phyloP scores from a whole-genome alignment of 2,113 vertebrate genomes.

The Corynorhinus townsendii region DNA sequence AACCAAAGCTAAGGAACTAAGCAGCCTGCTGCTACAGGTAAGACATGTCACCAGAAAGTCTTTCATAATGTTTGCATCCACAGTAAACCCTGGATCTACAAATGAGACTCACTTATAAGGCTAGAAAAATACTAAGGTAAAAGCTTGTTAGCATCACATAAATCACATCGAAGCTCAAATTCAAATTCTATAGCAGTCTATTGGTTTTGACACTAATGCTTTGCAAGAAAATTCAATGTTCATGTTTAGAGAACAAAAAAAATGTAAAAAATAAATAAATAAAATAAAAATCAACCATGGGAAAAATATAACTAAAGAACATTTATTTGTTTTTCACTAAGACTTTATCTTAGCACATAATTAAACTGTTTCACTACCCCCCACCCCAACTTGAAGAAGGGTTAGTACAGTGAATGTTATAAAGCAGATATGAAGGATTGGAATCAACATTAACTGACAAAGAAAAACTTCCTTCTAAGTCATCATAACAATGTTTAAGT shows the following conservation, averaged over 20 bases:
- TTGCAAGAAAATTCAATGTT: constrained; percentile 27
- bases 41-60: neutral
- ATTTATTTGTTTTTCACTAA: constrained; percentile 77
- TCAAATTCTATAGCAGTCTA: neutral
- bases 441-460: constrained; percentile 73
- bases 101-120: neutral
- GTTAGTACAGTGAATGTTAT: constrained; percentile 73
- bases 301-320: constrained; percentile 79
- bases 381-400: constrained; percentile 46
- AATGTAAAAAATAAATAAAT: neutral
- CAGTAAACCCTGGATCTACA: neutral
- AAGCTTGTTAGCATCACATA: neutral
- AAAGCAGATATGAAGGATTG: constrained; percentile 65
- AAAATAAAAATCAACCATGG: constrained; percentile 54
- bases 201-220: neutral
- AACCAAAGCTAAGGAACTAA: neutral
- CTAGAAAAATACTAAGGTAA: neutral
- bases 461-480: constrained; percentile 46
- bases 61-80: neutral
- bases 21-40: neutral
- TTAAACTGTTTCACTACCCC: constrained; percentile 56
- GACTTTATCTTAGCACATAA: constrained; percentile 70
- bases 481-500: constrained; percentile 68
- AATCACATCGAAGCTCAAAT: constrained; percentile 5
- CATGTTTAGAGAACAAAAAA: neutral